Evolutionary conservation across 2,797 vertebrate species (phyloP).

Genomic region (Pangasius krempfi): DNA sequence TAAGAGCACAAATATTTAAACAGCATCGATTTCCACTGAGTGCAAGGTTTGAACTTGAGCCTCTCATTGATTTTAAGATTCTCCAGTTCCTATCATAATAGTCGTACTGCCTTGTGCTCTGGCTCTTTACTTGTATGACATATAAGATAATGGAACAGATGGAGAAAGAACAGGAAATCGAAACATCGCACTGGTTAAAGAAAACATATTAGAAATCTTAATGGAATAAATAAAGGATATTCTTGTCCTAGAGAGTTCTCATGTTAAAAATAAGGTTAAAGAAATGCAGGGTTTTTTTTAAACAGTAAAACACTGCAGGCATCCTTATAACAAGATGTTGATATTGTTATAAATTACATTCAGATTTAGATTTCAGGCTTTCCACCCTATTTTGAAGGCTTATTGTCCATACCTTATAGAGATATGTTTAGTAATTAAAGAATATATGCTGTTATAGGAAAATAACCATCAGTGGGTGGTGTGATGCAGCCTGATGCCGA

Average conservation of each 20-base stretch:
- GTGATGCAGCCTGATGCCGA: background rate
- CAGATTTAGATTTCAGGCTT: background rate
- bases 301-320: background rate
- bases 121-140: slow-evolving; percentile 28
- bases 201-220: slow-evolving; percentile 23
- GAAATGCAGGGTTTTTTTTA: background rate
- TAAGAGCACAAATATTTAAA: slow-evolving; percentile 42
- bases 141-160: slow-evolving; percentile 20
- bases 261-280: background rate
- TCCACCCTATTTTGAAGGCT: background rate
- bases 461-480: background rate
- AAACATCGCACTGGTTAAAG: background rate
- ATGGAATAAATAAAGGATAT: background rate
- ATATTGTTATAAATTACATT: background rate
- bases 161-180: slow-evolving; percentile 5
- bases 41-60: slow-evolving; percentile 50
- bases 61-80: slow-evolving; percentile 40
- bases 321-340: background rate
- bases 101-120: slow-evolving; percentile 14
- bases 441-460: background rate
- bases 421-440: background rate
- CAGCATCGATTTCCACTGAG: slow-evolving; percentile 49
- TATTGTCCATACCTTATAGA: background rate
- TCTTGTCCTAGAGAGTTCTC: background rate
- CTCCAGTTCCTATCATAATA: slow-evolving; percentile 49